These are phyloP conservation scores for Turritopsis rubra DNA, from an alignment of 30 jellyfish, hydroid and myxozoan genomes.

Conservation along the genomic window DNA sequence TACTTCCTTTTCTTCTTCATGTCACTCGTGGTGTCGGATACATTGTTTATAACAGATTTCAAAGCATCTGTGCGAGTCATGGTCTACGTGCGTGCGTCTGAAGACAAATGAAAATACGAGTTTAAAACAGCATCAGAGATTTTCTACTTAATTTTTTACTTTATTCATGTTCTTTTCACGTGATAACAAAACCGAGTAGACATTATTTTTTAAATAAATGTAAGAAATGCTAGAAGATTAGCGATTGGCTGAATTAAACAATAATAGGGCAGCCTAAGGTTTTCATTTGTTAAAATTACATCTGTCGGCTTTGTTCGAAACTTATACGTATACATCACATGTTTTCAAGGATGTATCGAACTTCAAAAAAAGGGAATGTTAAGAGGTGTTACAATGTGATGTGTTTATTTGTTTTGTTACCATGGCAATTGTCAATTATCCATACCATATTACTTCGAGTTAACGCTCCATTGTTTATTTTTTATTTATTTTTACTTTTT, in stretches of 20 bases:
- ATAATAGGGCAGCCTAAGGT: neutral
- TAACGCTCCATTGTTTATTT: too few relatives aligned
- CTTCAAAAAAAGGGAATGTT: neutral
- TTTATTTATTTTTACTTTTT: too few relatives aligned
- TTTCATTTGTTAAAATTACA: neutral
- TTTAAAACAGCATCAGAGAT: neutral
- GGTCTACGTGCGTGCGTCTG: neutral
- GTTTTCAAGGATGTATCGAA: neutral
- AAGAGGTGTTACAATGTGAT: neutral
- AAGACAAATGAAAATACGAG: neutral
- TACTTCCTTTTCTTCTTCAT: neutral
- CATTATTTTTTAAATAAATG: neutral
- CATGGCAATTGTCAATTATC: neutral
- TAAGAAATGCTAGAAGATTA: neutral
- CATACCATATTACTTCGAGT: too few relatives aligned
- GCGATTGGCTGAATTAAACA: neutral
- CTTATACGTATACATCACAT: neutral
- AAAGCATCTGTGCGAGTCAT: neutral
- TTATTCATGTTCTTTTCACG: neutral
- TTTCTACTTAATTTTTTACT: too few relatives aligned
- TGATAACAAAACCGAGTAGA: neutral
- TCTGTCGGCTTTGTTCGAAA: neutral
- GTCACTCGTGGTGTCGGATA: neutral
- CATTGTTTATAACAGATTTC: neutral
- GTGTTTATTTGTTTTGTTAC: neutral